These are phyloP conservation scores for Triops cancriformis DNA, from an alignment of 1,140 invertebrate genomes.

Conservation along the genomic window DNA sequence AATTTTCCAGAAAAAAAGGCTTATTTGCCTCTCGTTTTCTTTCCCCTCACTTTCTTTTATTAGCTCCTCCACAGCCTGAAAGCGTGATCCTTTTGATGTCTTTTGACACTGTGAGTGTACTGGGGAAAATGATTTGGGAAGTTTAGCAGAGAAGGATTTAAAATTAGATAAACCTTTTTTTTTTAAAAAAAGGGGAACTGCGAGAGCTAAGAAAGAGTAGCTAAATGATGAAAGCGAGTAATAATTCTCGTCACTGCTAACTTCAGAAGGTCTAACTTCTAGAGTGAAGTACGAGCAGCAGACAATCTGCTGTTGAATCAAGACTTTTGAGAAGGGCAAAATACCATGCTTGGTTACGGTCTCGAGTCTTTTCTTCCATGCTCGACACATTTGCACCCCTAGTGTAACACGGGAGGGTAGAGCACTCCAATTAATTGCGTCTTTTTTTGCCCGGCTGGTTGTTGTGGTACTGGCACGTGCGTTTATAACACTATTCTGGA, in stretches of 20 bases:
- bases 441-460: background rate
- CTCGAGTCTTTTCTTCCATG: background rate
- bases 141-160: too few relatives aligned
- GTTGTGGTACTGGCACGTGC: background rate
- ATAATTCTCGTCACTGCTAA: too few relatives aligned
- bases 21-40: background rate
- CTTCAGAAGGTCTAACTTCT: too few relatives aligned
- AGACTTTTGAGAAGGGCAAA: background rate
- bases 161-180: too few relatives aligned
- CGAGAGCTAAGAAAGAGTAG: too few relatives aligned
- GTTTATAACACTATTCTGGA: background rate
- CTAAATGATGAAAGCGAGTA: too few relatives aligned
- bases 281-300: too few relatives aligned
- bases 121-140: too few relatives aligned
- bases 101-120: background rate
- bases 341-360: background rate
- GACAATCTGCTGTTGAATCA: background rate
- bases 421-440: conserved; percentile 1
- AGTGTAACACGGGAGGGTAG: background rate
- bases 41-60: background rate
- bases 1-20: background rate
- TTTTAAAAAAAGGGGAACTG: too few relatives aligned
- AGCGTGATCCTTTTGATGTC: background rate
- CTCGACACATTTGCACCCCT: background rate
- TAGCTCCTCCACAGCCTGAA: background rate